Conservation (phyloP, 2,888 invertebrate species). For the Plebejus argus region DNA sequence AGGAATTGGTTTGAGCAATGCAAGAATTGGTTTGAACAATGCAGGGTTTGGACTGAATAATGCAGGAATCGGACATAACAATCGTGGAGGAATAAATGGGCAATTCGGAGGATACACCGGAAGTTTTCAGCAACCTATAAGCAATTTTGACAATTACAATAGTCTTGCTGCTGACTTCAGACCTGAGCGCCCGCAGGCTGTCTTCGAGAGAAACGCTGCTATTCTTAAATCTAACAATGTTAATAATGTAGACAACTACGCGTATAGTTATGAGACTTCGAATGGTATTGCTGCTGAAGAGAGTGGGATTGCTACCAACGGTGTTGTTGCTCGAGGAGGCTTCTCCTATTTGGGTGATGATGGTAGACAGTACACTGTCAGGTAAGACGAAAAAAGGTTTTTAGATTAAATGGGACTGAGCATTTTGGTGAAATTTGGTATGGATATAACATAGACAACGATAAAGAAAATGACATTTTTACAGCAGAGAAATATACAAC, state of each 20-base stretch:
- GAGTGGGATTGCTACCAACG: conserved; percentile 67
- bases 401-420: no score
- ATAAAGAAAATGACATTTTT: no score
- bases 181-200: conserved; percentile 64
- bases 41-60: not conserved
- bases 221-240: conserved; percentile 65
- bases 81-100: conserved; percentile 4
- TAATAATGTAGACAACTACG: conserved; percentile 66
- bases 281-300: conserved; percentile 72
- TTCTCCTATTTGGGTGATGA: conserved; percentile 73
- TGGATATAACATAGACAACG: no score
- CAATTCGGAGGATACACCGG: not conserved
- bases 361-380: conserved; percentile 67
- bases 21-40: not conserved
- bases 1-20: not conserved
- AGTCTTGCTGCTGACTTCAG: conserved; percentile 38
- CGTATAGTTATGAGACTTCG: conserved; percentile 69
- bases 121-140: conserved; percentile 16
- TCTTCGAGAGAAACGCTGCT: conserved; percentile 65
- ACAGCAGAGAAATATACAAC: no score
- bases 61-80: not conserved
- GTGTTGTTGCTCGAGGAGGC: conserved; percentile 69
- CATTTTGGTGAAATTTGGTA: no score
- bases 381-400: conserved; percentile 47
- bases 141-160: conserved; percentile 23